phyloP scores from a whole-genome alignment of 2,113 vertebrate genomes.

The Ammodramus savannarum region DNA sequence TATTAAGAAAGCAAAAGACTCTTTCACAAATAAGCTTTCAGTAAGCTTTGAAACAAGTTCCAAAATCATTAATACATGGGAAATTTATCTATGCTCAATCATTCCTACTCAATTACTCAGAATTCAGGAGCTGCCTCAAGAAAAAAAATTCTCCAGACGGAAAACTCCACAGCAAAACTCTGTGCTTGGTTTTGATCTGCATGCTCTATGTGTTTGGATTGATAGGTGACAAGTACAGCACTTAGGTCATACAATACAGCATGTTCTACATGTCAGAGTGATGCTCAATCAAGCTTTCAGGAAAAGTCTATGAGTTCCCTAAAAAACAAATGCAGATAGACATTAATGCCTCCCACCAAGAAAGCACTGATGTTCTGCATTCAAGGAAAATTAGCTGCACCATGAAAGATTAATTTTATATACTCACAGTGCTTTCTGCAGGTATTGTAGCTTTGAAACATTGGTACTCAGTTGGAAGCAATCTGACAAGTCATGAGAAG shows the following conservation, averaged over 20 bases:
- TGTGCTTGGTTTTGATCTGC: neutral
- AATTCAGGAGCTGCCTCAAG: neutral
- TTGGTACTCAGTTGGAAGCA: neutral
- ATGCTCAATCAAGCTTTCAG: neutral
- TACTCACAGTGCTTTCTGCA: neutral
- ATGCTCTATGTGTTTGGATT: neutral
- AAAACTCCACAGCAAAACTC: neutral
- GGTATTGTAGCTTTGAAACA: neutral
- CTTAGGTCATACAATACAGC: neutral
- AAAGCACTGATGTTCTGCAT: neutral
- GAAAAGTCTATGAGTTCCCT: neutral
- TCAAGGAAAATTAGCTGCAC: neutral
- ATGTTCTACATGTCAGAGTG: neutral
- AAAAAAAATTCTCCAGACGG: neutral
- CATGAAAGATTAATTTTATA: neutral
- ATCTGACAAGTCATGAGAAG: neutral
- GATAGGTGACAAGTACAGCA: neutral
- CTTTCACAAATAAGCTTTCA: neutral
- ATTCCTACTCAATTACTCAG: neutral
- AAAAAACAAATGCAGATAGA: neutral
- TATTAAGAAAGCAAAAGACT: neutral
- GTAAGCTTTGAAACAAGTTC: neutral
- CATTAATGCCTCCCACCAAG: neutral
- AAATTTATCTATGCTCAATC: neutral
- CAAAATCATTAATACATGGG: neutral